phyloP scores from a whole-genome alignment of 2,113 vertebrate genomes.

The Pomatorhinus ruficollis region DNA sequence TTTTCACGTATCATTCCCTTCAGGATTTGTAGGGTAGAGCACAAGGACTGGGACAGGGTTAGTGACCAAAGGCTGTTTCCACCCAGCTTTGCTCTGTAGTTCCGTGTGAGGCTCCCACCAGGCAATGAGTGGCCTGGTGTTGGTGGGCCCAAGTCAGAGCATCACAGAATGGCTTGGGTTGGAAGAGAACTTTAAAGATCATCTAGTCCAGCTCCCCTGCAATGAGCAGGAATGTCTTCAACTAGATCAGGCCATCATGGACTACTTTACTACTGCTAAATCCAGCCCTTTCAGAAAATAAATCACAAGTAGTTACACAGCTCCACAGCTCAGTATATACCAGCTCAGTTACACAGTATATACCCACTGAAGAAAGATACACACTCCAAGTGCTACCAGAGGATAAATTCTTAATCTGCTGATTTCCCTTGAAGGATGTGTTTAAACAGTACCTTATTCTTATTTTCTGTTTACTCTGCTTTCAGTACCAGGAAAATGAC shows the following conservation, averaged over 20 bases:
- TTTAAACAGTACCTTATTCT: background rate
- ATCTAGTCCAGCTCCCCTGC: background rate
- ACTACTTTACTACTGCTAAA: background rate
- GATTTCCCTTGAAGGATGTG: background rate
- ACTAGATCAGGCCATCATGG: background rate
- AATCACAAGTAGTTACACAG: background rate
- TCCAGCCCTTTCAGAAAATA: background rate
- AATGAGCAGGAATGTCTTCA: background rate
- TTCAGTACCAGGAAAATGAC: background rate
- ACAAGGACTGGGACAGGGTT: background rate
- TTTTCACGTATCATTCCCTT: background rate
- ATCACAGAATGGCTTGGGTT: background rate
- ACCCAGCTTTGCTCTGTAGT: background rate
- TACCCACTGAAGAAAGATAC: background rate
- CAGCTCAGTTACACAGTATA: background rate
- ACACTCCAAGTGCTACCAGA: background rate
- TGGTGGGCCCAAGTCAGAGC: background rate
- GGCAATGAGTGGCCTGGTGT: rapidly evolving
- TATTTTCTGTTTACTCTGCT: background rate
- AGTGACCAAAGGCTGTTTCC: background rate
- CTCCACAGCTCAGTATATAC: background rate
- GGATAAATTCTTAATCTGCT: background rate
- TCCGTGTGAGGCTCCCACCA: background rate
- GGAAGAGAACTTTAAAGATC: background rate
- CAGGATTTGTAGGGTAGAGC: background rate